phyloP scores from a whole-genome alignment of 2,797 vertebrate genomes.

The Urophycis tenuis region DNA sequence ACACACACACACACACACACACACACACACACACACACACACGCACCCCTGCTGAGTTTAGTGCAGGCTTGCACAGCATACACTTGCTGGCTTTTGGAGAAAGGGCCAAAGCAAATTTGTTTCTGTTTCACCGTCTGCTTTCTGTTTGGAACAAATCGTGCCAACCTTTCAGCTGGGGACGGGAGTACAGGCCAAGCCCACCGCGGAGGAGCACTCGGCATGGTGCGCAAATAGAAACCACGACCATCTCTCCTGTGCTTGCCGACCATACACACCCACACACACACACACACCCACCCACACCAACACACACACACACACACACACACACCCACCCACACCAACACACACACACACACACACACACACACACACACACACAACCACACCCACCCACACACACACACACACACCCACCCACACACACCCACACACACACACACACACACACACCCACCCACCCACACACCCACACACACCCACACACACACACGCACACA shows the following conservation, averaged over 20 bases:
- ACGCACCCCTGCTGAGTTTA: constrained; percentile 21
- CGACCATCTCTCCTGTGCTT: neutral
- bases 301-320: constrained; percentile 12
- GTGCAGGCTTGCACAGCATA: constrained; percentile 35
- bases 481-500: constrained; percentile 7
- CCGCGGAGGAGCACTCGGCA: constrained; percentile 34
- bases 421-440: too few relatives aligned
- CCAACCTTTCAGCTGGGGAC: constrained; percentile 53
- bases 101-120: constrained; percentile 48
- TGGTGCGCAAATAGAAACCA: constrained; percentile 20
- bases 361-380: neutral
- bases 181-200: constrained; percentile 47
- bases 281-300: neutral
- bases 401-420: too few relatives aligned
- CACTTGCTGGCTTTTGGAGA: constrained; percentile 52
- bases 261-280: neutral
- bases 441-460: neutral
- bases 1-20: neutral
- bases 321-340: neutral
- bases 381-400: neutral
- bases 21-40: constrained; percentile 2
- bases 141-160: constrained; percentile 57
- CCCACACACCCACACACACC: neutral
- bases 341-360: constrained; percentile 4
- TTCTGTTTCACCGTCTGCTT: constrained; percentile 55